phyloP scores from a whole-genome alignment of 2,888 invertebrate species.

The Leptinotarsa rubiginosa region DNA sequence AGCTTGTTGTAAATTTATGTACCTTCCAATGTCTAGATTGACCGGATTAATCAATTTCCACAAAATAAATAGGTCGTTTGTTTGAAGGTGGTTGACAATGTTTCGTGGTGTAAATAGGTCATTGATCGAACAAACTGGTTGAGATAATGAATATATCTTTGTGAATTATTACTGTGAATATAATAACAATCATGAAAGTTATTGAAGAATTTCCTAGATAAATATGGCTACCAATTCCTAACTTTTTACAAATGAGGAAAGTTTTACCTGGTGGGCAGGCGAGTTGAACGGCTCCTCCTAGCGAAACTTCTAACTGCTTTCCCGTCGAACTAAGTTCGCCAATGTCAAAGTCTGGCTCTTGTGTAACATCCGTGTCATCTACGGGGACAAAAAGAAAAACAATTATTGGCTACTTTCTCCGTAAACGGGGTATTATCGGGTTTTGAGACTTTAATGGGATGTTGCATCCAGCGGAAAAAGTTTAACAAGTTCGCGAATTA shows the following conservation, averaged over 20 bases:
- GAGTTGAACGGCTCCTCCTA: conserved; percentile 88
- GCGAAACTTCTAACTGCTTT: conserved; percentile 83
- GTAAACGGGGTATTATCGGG: conserved; percentile 25
- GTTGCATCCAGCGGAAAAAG: conserved; percentile 17
- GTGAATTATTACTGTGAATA: no score
- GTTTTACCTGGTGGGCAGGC: conserved; percentile 81
- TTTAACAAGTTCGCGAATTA: conserved; percentile 16
- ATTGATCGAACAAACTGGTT: no score
- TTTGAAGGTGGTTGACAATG: no score
- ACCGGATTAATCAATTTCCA: no score
- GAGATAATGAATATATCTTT: no score
- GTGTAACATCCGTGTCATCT: conserved; percentile 70
- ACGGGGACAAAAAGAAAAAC: conserved; percentile 46
- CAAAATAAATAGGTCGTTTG: no score
- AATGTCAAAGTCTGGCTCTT: conserved; percentile 69
- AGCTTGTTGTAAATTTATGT: no score
- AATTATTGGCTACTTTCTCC: conserved; percentile 30
- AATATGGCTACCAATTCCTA: no score
- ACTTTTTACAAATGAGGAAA: background rate
- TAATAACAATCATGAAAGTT: no score
- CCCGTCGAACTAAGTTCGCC: conserved; percentile 71
- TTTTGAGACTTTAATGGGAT: conserved; percentile 16
- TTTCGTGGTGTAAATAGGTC: no score
- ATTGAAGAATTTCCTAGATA: no score
- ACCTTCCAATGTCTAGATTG: no score